A percentile compares a stretch with the other conserved stretches of the same genome.
Evolutionary conservation across 2,797 vertebrate genomes (phyloP).

Genomic region (Halcyon badia): DNA sequence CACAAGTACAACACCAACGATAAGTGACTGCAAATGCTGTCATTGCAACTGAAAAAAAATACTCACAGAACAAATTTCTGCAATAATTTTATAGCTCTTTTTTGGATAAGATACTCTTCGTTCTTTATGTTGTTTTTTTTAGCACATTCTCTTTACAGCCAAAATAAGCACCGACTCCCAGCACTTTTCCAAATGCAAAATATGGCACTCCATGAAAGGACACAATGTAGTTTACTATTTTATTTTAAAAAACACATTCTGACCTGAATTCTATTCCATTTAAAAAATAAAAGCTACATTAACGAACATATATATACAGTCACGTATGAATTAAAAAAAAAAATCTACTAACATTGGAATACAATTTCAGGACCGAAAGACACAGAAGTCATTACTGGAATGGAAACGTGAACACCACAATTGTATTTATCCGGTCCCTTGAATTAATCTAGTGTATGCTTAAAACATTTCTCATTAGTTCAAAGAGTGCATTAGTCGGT

Average conservation of each 20-base stretch:
- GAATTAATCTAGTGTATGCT: neutral
- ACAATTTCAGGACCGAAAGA: neutral
- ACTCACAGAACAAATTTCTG: neutral
- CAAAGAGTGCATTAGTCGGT: neutral
- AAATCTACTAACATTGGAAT: neutral
- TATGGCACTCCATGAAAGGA: neutral
- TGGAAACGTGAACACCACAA: neutral
- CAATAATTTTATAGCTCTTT: neutral
- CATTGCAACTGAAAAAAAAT: neutral
- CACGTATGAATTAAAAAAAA: neutral
- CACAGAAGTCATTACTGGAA: neutral
- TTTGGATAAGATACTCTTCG: neutral
- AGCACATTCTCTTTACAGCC: neutral
- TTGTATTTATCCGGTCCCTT: neutral
- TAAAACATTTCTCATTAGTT: neutral
- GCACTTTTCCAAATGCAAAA: neutral
- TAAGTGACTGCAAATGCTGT: neutral
- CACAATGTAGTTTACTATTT: neutral
- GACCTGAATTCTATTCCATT: neutral
- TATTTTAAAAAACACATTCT: neutral
- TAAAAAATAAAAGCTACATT: neutral
- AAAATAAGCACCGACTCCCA: neutral
- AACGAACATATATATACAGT: neutral
- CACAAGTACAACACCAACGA: neutral
- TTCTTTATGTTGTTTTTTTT: neutral